Conservation (phyloP, 2,888 invertebrate genomes). For the Trissoscelio sp. region DNA sequence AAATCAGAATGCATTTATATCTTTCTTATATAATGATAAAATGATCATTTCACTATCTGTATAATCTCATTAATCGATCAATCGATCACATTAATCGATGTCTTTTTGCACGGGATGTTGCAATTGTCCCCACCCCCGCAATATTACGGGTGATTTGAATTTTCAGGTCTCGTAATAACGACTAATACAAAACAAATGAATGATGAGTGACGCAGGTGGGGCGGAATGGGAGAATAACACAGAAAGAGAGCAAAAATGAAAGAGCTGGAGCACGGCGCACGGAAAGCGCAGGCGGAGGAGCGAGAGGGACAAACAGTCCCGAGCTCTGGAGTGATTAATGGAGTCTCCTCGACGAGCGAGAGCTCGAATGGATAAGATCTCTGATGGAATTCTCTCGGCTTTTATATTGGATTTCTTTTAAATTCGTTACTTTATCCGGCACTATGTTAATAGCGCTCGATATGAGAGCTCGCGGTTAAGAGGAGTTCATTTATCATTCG, state of each 20-base stretch:
- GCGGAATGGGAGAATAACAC: constrained; percentile 55
- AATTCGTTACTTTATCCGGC: constrained; percentile 83
- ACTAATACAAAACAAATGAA: constrained; percentile 81
- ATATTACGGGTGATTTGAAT: constrained; percentile 58
- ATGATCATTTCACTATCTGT: neutral
- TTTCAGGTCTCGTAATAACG: constrained; percentile 78
- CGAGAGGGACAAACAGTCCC: constrained; percentile 71
- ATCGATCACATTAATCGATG: constrained; percentile 53
- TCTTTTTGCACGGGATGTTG: constrained; percentile 44
- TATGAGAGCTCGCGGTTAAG: constrained; percentile 81
- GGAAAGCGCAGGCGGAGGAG: constrained; percentile 62
- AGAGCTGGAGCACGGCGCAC: constrained; percentile 52
- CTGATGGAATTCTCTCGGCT: constrained; percentile 83
- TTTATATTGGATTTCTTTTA: constrained; percentile 83
- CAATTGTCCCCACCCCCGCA: constrained; percentile 31
- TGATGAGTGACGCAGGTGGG: constrained; percentile 69
- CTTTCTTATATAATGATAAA: too few species aligned
- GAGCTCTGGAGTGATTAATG: constrained; percentile 79
- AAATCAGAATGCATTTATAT: too few species aligned
- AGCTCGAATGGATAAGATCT: constrained; percentile 82
- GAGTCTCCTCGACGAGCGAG: constrained; percentile 81
- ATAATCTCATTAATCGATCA: constrained; percentile 35
- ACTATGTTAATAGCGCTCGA: constrained; percentile 83
- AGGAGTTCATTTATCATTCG: constrained; percentile 82
- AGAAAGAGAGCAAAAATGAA: constrained; percentile 62